Percentiles rank a stretch among this genome's conserved stretches.
Conservation (phyloP, 2,797 vertebrate species). For the Enteromius argenteus region DNA sequence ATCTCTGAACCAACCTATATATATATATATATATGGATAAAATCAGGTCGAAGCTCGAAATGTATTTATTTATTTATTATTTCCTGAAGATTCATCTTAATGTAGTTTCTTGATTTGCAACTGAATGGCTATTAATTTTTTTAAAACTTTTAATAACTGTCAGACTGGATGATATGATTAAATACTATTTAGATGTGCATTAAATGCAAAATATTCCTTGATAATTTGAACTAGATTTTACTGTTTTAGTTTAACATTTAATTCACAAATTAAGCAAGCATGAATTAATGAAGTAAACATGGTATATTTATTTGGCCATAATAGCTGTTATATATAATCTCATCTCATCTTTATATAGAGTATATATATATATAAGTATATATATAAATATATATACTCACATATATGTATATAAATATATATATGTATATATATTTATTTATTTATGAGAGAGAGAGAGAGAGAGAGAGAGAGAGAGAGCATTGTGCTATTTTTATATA, state of each 20-base stretch:
- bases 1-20: background rate
- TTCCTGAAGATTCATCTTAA: too few species aligned
- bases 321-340: background rate
- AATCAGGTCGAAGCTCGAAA: too few species aligned
- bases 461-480: background rate
- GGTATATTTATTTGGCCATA: background rate
- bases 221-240: background rate
- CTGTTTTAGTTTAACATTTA: background rate
- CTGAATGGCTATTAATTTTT: background rate
- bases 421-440: too few species aligned
- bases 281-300: background rate
- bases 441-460: too few species aligned
- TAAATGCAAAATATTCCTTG: background rate
- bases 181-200: background rate
- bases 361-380: rapidly evolving
- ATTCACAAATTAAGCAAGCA: background rate
- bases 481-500: background rate
- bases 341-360: background rate
- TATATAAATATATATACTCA: too few species aligned
- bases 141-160: background rate
- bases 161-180: background rate
- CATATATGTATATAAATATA: too few species aligned
- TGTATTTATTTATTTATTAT: too few species aligned
- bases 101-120: background rate
- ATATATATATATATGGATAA: background rate